Base-by-base conservation (phyloP, 2,888 invertebrate genomes). In the Stenichneumon culpator region DNA sequence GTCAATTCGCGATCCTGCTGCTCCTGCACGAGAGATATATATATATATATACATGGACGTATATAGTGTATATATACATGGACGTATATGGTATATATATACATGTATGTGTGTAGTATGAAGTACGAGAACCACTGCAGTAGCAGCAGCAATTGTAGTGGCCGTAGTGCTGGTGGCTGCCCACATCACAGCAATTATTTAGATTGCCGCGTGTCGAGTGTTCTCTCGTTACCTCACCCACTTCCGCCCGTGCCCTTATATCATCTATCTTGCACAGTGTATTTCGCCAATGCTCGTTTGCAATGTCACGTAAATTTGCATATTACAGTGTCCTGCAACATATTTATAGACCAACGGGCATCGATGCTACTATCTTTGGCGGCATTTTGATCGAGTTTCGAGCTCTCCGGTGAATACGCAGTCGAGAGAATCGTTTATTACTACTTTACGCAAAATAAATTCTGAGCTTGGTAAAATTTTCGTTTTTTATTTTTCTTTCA, bases 121-220 rank as follows among this genome's bases (percentile, higher is more conserved):
- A 36, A 67, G 14, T n/a, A 63, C 69, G 39, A 57, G 19, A 65
- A 65, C 36, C 69, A 74, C 50, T 75, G 75, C 72, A 83, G 82
- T 50, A 72, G 75, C 68, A 78, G 78, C 65, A 65, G 68, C 67
- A 67, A 78, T 73, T 73, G 72, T 36, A 60, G 72, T 63, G 39
- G 68, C 60, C 60, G 67, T 73, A 57, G 77, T 54, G 50, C n/a
- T 70, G 70, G 79, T 79, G 79, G 83, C 74, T 87, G 82, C 86
- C 87, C 87, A 80, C 86, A 86, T 86, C 86, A 81, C 85, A 70
- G 86, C 87, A 91, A 91, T 91, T 90, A 90, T 90, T 90, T 89
- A 86, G 87, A 90, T 89, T 90, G 88, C 80, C 82, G 85, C 86
- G 86, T 87, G 85, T 79, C 75, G 86, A 89, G 89, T 86, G 86